phyloP scores from a whole-genome alignment of 2,113 vertebrate genomes.

The Cynopterus brachyotis region DNA sequence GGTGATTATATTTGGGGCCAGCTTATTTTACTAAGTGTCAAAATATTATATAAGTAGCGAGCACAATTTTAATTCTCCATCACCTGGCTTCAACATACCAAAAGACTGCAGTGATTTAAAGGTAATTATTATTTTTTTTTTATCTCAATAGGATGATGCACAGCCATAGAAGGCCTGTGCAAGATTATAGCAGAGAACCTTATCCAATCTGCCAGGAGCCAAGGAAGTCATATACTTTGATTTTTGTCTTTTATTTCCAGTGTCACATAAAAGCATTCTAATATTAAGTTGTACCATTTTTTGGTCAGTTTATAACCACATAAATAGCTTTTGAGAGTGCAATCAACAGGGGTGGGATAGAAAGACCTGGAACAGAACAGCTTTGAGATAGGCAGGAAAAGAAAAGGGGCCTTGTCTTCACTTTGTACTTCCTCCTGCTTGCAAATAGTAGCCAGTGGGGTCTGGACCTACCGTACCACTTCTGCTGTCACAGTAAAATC shows the following conservation, averaged over 20 bases:
- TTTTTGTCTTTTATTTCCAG: conserved; percentile 43
- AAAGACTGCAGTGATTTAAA: background rate
- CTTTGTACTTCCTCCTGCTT: background rate
- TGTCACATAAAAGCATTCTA: conserved; percentile 42
- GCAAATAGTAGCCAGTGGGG: background rate
- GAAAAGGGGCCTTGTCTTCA: background rate
- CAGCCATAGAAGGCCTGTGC: background rate
- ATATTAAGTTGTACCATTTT: conserved; percentile 28
- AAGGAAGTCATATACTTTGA: background rate
- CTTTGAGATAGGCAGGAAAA: background rate
- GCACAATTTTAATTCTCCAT: background rate
- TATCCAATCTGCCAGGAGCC: background rate
- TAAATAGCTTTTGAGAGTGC: background rate
- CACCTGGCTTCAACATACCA: background rate
- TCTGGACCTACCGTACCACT: too few relatives aligned
- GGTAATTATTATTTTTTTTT: background rate
- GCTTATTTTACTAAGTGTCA: background rate
- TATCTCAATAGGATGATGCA: background rate
- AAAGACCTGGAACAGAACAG: background rate
- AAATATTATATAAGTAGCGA: background rate
- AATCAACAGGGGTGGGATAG: background rate
- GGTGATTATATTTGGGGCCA: background rate
- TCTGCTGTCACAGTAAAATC: background rate
- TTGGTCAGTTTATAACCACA: conserved; percentile 38
- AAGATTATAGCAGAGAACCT: background rate